These are phyloP conservation scores for Vanessa tameamea DNA, from an alignment of 1,140 invertebrate species.

Conservation along the genomic window DNA sequence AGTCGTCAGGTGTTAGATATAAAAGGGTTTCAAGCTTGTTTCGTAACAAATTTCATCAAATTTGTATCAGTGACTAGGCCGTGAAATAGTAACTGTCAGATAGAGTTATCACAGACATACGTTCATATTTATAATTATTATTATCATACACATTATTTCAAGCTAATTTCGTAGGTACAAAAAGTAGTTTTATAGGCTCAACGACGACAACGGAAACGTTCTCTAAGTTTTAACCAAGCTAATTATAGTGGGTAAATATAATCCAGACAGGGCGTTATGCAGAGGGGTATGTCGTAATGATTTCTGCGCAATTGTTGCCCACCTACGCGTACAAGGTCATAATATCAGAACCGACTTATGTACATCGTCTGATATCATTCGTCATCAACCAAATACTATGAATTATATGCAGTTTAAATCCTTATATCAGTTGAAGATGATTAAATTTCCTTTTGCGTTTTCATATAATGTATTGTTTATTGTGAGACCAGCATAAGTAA, in stretches of 20 bases:
- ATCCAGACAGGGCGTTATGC: slow-evolving; percentile 5
- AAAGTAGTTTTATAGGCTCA: background rate
- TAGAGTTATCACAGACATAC: too few species aligned
- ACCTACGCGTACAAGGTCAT: slow-evolving; percentile 9
- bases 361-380: background rate
- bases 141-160: too few species aligned
- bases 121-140: too few species aligned
- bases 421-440: background rate
- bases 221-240: slow-evolving; percentile 1
- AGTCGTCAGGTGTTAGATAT: too few species aligned
- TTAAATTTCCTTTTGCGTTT: too few species aligned
- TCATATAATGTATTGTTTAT: too few species aligned
- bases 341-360: background rate
- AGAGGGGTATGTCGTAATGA: slow-evolving; percentile 7
- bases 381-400: background rate
- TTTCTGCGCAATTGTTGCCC: slow-evolving; percentile 10
- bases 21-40: too few species aligned
- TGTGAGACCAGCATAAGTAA: background rate
- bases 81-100: too few species aligned
- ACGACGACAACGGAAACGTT: background rate
- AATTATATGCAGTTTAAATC: background rate
- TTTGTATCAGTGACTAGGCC: too few species aligned
- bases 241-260: background rate
- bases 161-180: too few species aligned
- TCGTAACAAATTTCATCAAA: too few species aligned